phyloP scores from a whole-genome alignment of 2,888 invertebrate species.

The Cosmorhoe ocellata region DNA sequence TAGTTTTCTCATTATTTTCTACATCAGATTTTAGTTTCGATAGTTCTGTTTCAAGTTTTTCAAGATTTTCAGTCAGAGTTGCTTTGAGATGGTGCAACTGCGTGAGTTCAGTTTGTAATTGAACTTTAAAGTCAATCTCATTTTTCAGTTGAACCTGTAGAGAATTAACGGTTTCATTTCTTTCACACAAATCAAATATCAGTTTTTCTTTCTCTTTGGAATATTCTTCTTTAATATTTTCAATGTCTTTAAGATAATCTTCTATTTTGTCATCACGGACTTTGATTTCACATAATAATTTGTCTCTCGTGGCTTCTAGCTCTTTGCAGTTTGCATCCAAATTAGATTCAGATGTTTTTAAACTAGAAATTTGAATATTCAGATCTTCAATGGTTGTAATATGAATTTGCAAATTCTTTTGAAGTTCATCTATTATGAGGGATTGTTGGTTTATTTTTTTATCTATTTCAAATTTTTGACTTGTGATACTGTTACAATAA shows the following conservation, averaged over 20 bases:
- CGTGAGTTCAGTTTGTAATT: constrained; percentile 48
- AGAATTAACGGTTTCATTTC: constrained; percentile 48
- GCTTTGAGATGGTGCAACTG: constrained; percentile 40
- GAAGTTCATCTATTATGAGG: constrained; percentile 47
- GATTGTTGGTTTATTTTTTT: constrained; percentile 44
- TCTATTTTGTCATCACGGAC: constrained; percentile 44
- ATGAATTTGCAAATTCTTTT: constrained; percentile 44
- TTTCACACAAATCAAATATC: constrained; percentile 53
- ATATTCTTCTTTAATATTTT: constrained; percentile 43
- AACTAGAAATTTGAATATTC: constrained; percentile 47
- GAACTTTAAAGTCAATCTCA: constrained; percentile 57
- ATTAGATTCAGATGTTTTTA: constrained; percentile 40
- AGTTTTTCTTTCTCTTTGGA: constrained; percentile 49
- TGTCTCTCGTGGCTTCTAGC: constrained; percentile 46
- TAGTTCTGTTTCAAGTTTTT: constrained; percentile 37
- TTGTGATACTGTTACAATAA: constrained; percentile 47
- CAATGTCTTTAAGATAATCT: constrained; percentile 48
- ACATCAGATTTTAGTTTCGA: constrained; percentile 36
- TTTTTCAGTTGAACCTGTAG: constrained; percentile 57
- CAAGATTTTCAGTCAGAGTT: constrained; percentile 38
- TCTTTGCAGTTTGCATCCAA: constrained; percentile 44
- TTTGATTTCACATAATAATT: constrained; percentile 47
- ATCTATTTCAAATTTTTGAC: constrained; percentile 41
- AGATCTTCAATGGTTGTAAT: constrained; percentile 42
- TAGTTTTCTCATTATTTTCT: constrained; percentile 44